Evolutionary conservation across 2,888 invertebrate species (phyloP).

Genomic region (Drosophila colorata): DNA sequence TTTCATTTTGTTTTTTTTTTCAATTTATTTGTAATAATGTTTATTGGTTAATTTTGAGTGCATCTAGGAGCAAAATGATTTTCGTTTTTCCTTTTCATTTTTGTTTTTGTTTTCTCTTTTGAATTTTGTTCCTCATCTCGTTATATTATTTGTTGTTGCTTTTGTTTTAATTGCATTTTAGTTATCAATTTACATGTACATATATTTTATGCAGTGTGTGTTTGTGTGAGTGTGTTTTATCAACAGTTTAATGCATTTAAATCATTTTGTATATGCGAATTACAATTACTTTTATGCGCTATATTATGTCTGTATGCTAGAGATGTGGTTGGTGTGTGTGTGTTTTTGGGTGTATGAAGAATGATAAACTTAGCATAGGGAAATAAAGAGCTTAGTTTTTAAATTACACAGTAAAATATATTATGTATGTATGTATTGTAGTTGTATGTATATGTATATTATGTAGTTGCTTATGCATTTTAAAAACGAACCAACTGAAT

Average conservation of each 20-base stretch:
- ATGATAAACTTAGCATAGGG: constrained; percentile 70
- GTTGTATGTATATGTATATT: constrained; percentile 38
- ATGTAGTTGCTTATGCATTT: constrained; percentile 47
- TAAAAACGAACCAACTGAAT: constrained; percentile 65
- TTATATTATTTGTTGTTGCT: constrained; percentile 41
- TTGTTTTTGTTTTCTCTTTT: constrained; percentile 35
- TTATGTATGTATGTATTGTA: constrained; percentile 48
- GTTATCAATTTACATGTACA: constrained; percentile 45
- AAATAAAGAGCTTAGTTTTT: constrained; percentile 66
- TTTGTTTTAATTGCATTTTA: constrained; percentile 38
- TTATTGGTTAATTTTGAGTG: constrained; percentile 84
- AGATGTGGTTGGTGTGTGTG: constrained; percentile 37
- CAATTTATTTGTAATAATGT: constrained; percentile 78
- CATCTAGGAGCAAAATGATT: constrained; percentile 84
- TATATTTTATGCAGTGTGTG: constrained; percentile 60
- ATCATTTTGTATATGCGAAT: constrained; percentile 63
- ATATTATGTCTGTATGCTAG: constrained; percentile 62
- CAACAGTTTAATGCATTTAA: constrained; percentile 72
- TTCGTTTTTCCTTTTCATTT: constrained; percentile 48
- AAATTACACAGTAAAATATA: constrained; percentile 71
- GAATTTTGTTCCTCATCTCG: constrained; percentile 61
- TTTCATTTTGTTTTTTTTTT: constrained; percentile 39
- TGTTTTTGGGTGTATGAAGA: constrained; percentile 50
- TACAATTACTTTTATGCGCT: constrained; percentile 56
- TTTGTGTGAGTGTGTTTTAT: constrained; percentile 66